These are phyloP conservation scores for Dione juno DNA, from an alignment of 2,888 invertebrate species.

Conservation along the genomic window DNA sequence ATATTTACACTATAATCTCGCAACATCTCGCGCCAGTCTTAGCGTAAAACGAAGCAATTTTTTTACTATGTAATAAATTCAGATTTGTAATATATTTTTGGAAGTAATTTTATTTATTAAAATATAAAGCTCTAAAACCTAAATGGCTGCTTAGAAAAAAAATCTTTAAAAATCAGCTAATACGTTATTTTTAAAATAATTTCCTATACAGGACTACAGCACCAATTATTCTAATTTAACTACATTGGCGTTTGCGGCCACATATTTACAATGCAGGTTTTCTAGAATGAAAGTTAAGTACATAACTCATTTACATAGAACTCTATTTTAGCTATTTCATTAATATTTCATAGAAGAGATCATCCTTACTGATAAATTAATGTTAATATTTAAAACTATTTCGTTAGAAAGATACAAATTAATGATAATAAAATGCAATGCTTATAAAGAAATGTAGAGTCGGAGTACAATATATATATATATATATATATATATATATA, in stretches of 20 bases:
- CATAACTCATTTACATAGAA: slow-evolving; percentile 3
- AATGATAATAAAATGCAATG: neutral
- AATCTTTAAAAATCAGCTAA: slow-evolving; percentile 5
- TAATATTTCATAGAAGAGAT: slow-evolving; percentile 13
- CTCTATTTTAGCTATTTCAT: neutral
- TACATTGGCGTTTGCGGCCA: slow-evolving; percentile 36
- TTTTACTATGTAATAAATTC: slow-evolving; percentile 25
- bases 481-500: no score
- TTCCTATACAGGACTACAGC: slow-evolving; percentile 38
- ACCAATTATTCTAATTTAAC: slow-evolving; percentile 39
- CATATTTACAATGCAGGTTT: slow-evolving; percentile 40
- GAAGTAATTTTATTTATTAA: neutral
- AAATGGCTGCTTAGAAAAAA: neutral
- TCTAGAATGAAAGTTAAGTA: slow-evolving; percentile 14
- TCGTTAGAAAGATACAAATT: neutral
- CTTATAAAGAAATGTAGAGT: neutral
- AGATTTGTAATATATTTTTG: neutral
- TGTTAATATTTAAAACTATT: neutral
- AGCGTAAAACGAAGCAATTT: slow-evolving; percentile 30
- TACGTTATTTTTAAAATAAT: neutral
- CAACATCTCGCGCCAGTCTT: neutral
- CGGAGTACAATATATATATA: no score
- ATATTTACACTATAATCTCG: slow-evolving; percentile 16
- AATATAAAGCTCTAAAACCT: neutral
- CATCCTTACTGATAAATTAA: neutral